Evolutionary conservation across 2,797 vertebrate species (phyloP).

Genomic region (Etheostoma nigrum): DNA sequence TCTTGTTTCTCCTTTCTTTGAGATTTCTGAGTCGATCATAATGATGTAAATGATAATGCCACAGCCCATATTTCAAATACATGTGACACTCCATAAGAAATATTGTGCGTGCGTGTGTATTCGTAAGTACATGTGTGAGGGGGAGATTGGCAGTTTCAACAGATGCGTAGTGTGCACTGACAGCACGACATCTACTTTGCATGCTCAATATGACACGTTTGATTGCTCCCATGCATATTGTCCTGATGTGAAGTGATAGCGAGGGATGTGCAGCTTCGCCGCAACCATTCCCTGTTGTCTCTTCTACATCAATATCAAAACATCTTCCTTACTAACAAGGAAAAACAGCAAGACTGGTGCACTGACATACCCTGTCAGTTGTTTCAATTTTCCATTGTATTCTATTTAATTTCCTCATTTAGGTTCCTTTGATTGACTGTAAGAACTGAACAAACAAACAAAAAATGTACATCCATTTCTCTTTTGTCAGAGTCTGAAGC

Average conservation of each 20-base stretch:
- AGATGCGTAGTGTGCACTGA: constrained; percentile 75
- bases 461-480: constrained; percentile 9
- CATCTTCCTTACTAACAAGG: constrained; percentile 43
- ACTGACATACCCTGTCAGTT: constrained; percentile 25
- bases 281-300: constrained; percentile 68
- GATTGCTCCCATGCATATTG: constrained; percentile 73
- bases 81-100: constrained; percentile 60
- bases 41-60: constrained; percentile 71
- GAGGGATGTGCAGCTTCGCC: constrained; percentile 55
- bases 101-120: constrained; percentile 49
- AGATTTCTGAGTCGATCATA: constrained; percentile 42
- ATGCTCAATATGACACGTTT: constrained; percentile 78
- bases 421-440: constrained; percentile 41
- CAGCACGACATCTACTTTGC: constrained; percentile 81
- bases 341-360: constrained; percentile 21
- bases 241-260: constrained; percentile 75
- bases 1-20: constrained; percentile 30
- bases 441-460: constrained; percentile 31
- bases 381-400: constrained; percentile 31
- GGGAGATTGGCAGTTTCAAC: constrained; percentile 73
- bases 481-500: constrained; percentile 38
- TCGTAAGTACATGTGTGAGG: constrained; percentile 42
- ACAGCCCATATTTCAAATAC: constrained; percentile 62
- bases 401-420: constrained; percentile 44
- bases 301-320: constrained; percentile 58